phyloP scores from a whole-genome alignment of 1,140 invertebrate species.

The Bombyx mandarina region DNA sequence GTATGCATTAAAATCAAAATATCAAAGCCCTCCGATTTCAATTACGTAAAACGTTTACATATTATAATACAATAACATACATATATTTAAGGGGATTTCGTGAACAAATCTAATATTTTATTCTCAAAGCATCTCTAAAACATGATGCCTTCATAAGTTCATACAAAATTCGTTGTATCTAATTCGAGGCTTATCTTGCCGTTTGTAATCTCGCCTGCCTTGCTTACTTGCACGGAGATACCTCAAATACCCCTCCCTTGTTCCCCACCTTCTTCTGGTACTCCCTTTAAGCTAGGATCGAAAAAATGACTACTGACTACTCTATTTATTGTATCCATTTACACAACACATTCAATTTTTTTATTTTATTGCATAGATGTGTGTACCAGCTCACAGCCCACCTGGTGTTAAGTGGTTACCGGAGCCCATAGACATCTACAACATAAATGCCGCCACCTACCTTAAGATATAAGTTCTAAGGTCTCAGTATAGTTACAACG shows the following conservation, averaged over 20 bases:
- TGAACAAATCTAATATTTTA: conserved; percentile 58
- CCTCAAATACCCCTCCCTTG: conserved; percentile 36
- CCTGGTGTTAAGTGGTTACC: too few relatives aligned
- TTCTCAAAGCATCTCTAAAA: conserved; percentile 48
- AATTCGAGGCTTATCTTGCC: conserved; percentile 65
- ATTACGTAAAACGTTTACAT: background rate
- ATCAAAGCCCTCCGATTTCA: too few relatives aligned
- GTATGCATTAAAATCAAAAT: too few relatives aligned
- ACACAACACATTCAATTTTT: too few relatives aligned
- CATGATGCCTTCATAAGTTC: conserved; percentile 59
- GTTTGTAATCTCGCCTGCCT: conserved; percentile 59
- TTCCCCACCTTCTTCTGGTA: conserved; percentile 10
- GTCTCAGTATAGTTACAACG: too few relatives aligned
- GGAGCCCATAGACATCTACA: too few relatives aligned
- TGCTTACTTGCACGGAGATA: conserved; percentile 35
- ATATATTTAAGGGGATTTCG: conserved; percentile 32
- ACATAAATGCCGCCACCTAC: too few relatives aligned
- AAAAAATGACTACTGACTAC: too few relatives aligned
- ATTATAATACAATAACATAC: background rate
- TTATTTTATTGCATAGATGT: too few relatives aligned
- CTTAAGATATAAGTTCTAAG: too few relatives aligned
- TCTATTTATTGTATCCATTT: too few relatives aligned
- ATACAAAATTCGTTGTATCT: conserved; percentile 67
- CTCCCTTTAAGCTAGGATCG: background rate
- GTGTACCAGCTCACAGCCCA: too few relatives aligned